Conservation (phyloP, 1,140 invertebrate species). For the Whitmania pigra region DNA sequence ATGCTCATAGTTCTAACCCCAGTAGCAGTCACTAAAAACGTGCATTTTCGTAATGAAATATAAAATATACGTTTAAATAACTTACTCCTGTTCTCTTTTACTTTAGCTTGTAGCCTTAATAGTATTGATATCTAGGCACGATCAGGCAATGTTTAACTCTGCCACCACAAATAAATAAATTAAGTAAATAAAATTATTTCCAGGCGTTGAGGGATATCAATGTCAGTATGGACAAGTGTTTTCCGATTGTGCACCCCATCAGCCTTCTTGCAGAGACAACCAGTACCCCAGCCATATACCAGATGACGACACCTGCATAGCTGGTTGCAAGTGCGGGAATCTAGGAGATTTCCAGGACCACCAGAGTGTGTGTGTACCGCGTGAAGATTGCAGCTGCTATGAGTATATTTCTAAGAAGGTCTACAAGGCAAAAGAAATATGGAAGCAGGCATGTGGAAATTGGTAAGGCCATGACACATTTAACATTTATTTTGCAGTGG, state of each 20-base stretch:
- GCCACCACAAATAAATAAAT: too few species aligned
- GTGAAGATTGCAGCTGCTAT: conserved; percentile 13
- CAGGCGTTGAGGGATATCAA: conserved; percentile 13
- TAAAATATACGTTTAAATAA: too few species aligned
- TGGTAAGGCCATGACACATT: background rate
- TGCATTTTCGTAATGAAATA: too few species aligned
- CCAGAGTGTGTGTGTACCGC: conserved; percentile 4
- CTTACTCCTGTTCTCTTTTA: too few species aligned
- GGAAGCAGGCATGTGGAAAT: background rate
- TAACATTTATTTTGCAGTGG: too few species aligned
- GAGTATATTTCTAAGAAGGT: background rate
- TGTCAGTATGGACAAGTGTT: conserved; percentile 7
- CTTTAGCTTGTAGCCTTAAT: too few species aligned
- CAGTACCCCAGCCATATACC: conserved; percentile 12
- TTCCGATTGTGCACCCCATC: conserved; percentile 5
- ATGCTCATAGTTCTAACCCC: too few species aligned
- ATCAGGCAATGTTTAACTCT: too few species aligned
- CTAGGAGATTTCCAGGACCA: background rate
- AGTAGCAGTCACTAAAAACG: too few species aligned
- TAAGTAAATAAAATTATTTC: background rate
- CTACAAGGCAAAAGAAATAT: background rate
- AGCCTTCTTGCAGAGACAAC: conserved; percentile 1
- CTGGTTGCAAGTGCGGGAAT: background rate
- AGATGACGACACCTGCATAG: background rate
- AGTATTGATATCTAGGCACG: too few species aligned